Evolutionary conservation across 2,888 invertebrate species (phyloP).

Genomic region (Coelogynopora nodosa): DNA sequence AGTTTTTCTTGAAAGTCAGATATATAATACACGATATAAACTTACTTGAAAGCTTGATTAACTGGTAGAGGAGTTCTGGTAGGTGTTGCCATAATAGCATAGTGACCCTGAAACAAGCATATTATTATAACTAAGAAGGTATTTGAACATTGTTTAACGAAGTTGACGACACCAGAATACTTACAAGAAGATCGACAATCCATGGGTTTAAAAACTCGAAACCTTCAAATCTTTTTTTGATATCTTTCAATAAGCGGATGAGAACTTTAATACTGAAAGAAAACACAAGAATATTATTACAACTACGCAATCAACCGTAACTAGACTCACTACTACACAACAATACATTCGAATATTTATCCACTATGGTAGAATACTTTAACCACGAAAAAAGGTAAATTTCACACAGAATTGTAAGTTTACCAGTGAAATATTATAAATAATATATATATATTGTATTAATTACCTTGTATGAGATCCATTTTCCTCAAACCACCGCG

Average conservation of each 20-base stretch:
- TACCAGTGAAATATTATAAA: not conserved
- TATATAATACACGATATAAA: too few species aligned
- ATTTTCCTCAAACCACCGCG: slow-evolving; percentile 96
- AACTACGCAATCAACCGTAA: not conserved
- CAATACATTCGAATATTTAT: not conserved
- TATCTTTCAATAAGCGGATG: slow-evolving; percentile 85
- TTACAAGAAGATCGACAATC: slow-evolving; percentile 83
- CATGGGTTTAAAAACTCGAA: slow-evolving; percentile 86
- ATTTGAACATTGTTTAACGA: too few species aligned
- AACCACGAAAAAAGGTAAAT: too few species aligned
- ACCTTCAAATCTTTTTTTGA: slow-evolving; percentile 81
- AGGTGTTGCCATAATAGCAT: slow-evolving; percentile 92
- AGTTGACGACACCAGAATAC: slow-evolving; percentile 48
- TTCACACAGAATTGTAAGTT: too few species aligned
- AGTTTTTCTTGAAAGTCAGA: too few species aligned
- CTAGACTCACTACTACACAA: not conserved
- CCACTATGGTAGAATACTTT: too few species aligned
- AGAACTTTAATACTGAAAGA: slow-evolving; percentile 77
- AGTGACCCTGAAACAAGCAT: slow-evolving; percentile 74
- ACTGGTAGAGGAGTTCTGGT: slow-evolving; percentile 84
- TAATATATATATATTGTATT: not conserved
- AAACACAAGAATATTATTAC: not conserved
- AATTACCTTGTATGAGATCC: slow-evolving; percentile 78
- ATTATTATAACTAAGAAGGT: too few species aligned
- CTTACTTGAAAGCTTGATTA: slow-evolving; percentile 74